Base-by-base conservation (phyloP, 2,113 vertebrate genomes). In the Archilochus colubris region DNA sequence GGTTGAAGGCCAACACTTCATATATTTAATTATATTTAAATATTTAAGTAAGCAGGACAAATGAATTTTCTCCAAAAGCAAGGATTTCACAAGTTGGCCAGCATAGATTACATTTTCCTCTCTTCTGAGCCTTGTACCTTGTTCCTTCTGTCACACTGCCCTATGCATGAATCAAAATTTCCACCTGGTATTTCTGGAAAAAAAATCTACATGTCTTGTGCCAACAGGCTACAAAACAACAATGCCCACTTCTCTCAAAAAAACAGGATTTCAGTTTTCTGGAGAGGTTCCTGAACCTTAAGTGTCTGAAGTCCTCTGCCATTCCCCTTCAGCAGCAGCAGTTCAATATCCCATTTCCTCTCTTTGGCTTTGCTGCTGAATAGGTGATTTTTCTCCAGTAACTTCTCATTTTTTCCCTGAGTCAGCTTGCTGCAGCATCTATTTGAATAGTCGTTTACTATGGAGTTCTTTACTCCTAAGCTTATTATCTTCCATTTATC, bases 401-500 rank as follows among this genome's bases (percentile, higher is more conserved):
- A 66, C 58, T 68, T 43, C 83, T 55, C 22, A 1, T 57, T 72
- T 78, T 36, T 4, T 8, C 27, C 66, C 73, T 3, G 20, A 74
- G 63, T 94, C 83, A 89, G 82, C 68, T 78, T 74, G 25, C 82
- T 68, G 81, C 67, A 86, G 68, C 70, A 76, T 68, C 74, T 40
- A 50, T 61, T 31, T n/a, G 48, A 89, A 46, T 83, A 80, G 53
- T 75, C 77, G 61, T 76, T 91, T 80, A 80, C 92, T 58, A 40
- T 2, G 55, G 69, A 91, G 67, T 93, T 93, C 88, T 88, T 87
- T 62, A 91, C 57, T 82, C 17, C 3, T 64, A 82, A 86, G 38
- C 48, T 88, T 86, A 93, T 94, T 92, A 90, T 91, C 85, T 93
- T 66, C 81, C 82, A 94, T 96, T 97, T 91, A 90, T 92, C 94